Evolutionary conservation across 2,113 vertebrate species (phyloP).

Genomic region (Megaleporinus macrocephalus): DNA sequence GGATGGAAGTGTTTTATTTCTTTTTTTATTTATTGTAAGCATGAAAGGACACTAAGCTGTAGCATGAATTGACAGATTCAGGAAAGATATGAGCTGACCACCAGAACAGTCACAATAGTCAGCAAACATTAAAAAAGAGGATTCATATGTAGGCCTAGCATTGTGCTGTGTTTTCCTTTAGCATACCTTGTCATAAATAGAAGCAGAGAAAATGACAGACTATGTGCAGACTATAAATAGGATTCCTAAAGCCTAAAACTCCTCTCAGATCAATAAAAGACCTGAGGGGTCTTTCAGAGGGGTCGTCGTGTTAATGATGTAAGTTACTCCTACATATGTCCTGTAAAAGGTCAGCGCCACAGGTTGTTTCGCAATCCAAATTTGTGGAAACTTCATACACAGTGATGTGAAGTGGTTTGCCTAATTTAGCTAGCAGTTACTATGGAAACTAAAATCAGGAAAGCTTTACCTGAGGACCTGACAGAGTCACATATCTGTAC

Average conservation of each 20-base stretch:
- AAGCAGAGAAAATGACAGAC: constrained; percentile 10
- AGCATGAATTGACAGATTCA: too few species aligned
- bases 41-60: too few species aligned
- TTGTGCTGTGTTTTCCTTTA: constrained; percentile 9
- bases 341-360: neutral
- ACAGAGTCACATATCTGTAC: too few species aligned
- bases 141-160: neutral
- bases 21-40: too few species aligned
- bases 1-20: too few species aligned
- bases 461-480: too few species aligned
- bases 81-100: neutral
- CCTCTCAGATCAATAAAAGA: constrained; percentile 65
- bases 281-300: constrained; percentile 60
- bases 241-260: constrained; percentile 52
- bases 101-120: too few species aligned
- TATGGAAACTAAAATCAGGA: neutral
- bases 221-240: constrained; percentile 66
- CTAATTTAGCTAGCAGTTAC: neutral
- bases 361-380: neutral
- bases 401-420: neutral
- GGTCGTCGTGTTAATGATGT: constrained; percentile 32
- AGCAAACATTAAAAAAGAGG: too few species aligned
- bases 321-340: neutral
- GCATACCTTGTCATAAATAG: constrained; percentile 66
- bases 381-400: neutral